phyloP scores from a whole-genome alignment of 2,113 vertebrate species.

The Eira barbara region DNA sequence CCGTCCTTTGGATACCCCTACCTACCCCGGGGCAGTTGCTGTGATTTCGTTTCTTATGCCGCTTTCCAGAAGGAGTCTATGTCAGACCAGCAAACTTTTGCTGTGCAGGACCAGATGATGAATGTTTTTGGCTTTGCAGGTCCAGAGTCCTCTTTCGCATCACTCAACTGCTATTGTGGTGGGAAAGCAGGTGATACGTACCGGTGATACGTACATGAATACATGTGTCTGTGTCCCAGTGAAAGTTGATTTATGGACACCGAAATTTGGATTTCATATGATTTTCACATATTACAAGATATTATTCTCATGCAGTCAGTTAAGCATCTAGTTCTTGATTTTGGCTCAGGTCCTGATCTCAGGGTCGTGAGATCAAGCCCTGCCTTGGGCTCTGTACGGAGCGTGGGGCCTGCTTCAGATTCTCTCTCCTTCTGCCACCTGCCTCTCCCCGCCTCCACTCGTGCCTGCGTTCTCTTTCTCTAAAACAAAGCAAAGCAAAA shows the following conservation, averaged over 20 bases:
- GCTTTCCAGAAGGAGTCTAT: neutral
- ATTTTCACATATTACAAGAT: neutral
- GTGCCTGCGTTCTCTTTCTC: neutral
- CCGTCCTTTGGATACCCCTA: neutral
- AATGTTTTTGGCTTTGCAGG: neutral
- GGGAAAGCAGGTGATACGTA: neutral
- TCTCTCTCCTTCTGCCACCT: neutral
- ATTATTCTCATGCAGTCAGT: neutral
- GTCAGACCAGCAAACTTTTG: neutral
- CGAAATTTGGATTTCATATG: neutral
- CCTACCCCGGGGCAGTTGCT: neutral
- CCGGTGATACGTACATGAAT: no score
- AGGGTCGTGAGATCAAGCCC: neutral
- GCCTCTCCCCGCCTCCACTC: neutral
- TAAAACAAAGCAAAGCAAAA: neutral
- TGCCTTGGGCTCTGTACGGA: neutral
- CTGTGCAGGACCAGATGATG: neutral
- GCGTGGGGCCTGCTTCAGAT: neutral
- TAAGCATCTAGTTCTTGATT: neutral
- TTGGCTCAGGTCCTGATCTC: neutral
- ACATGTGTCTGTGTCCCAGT: neutral
- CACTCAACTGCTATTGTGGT: rapidly evolving
- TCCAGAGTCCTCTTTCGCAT: neutral
- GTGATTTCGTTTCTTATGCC: neutral
- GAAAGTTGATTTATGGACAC: neutral